Base-by-base conservation (phyloP, 2,888 invertebrate species). In the Nipponacmea schrenckii region DNA sequence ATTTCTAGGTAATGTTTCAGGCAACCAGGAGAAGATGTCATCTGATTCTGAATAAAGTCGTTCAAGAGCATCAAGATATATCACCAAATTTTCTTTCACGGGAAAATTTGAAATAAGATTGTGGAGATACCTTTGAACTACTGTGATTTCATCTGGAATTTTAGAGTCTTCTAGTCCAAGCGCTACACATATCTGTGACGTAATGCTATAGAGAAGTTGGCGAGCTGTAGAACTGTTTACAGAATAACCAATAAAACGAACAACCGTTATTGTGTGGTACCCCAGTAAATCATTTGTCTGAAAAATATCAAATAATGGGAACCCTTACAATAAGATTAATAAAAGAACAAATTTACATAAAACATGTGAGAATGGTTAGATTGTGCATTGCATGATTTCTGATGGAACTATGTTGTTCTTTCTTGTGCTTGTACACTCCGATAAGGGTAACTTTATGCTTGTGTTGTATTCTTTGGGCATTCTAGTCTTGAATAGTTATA, bases 201-300 rank as follows among this genome's bases (percentile, higher is more conserved):
- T 85, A 44, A 88, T 27, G 46, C 83, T 81, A 69, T 79, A 76
- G n/a, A 88, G 67, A 17, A 87, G 67, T 65, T 85, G 84, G 62
- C 81, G 79, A 39, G 86, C 74, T 68, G 86, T 84, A 0, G 75
- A 73, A 68, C 83, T 83, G 27, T 74, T 74, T 7, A 81, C 74
- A 2, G 86, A 85, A 62, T 81, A 77, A 10, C 85, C 86, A 5
- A 86, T 67, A 74, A 80, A 86, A 8, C 86, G 76, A 14, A 83
- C 56, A 0, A 85, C 70, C n/a, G 80, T 78, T n/a, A 85, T 74
- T 0, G 71, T 73, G 8, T 76, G 69, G 0, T 74, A 74, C n/a
- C 70, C 69, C 8, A 82, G 48, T 45, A 81, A 72, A 24, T 75
- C 73, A 8, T 72, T 69, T 17, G 79, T 76, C 85, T 85, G 79